Base-by-base conservation (phyloP, 2,888 invertebrate genomes). In the Diplazon laetatorius region DNA sequence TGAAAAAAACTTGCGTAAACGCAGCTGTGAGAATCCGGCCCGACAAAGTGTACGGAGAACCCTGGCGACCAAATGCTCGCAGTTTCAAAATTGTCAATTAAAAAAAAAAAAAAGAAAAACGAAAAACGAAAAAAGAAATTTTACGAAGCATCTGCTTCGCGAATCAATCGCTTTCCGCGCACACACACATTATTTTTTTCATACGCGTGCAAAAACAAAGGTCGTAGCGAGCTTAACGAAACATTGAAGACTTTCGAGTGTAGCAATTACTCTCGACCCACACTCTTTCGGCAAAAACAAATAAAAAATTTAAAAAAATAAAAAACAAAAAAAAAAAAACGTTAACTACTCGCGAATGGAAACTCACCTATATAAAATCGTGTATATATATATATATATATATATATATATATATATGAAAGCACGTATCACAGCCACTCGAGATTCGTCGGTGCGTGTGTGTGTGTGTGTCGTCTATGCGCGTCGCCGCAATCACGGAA, bases 251-350 rank as follows among this genome's bases (percentile, higher is more conserved):
- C 76, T 78, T 83, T 89, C 82, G 83, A 89, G 88, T 87, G 85
- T 86, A 84, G 87, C 88, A 90, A 90, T 90, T 89, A 89, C 84
- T 86, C 69, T 57, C 46, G 42, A 30, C 30, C 37, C 59, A 42
- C 42, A 62, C 77, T 65, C 76, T 80, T 62, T 75, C 76, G 80
- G n/a, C n/a, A n/a, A n/a, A n/a, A n/a, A n/a, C n/a, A n/a, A n/a
- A n/a, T n/a, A n/a, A n/a, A n/a, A n/a, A n/a, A n/a, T n/a, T n/a
- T n/a, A n/a, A n/a, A n/a, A n/a, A n/a, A n/a, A n/a, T n/a, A n/a
- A n/a, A n/a, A n/a, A n/a, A n/a, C n/a, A n/a, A n/a, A n/a, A n/a
- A n/a, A n/a, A n/a, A n/a, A 79, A 82, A 83, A 80, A 84, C 82
- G 82, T 77, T 73, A 86, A 83, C 84, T 83, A 84, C 82, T 81